Percentiles rank a stretch among this genome's conserved stretches.
Evolutionary conservation across 2,888 invertebrate genomes (phyloP).

Genomic region (Charanyca ferruginea): DNA sequence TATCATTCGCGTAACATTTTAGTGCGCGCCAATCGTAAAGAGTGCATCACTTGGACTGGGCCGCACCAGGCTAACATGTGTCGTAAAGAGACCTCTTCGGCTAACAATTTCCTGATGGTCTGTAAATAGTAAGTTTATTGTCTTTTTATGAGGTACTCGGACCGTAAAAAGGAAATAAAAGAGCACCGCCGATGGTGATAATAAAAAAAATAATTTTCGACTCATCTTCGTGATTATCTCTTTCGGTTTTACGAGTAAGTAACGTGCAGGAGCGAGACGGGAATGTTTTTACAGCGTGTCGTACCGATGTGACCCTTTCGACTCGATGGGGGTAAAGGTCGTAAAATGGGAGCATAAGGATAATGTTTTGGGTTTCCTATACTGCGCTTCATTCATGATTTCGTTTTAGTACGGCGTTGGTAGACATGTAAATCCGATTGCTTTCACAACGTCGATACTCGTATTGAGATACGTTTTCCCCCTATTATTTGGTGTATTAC

Average conservation of each 20-base stretch:
- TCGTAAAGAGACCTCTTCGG: slow-evolving; percentile 91
- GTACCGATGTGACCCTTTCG: slow-evolving; percentile 89
- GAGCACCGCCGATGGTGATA: slow-evolving; percentile 92
- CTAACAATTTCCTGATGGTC: slow-evolving; percentile 92
- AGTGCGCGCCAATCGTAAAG: slow-evolving; percentile 89
- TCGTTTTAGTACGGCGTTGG: slow-evolving; percentile 89
- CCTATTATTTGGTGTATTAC: slow-evolving; percentile 86
- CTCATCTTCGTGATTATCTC: slow-evolving; percentile 90
- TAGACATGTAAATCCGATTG: slow-evolving; percentile 91
- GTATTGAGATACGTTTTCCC: slow-evolving; percentile 79
- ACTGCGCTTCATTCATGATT: slow-evolving; percentile 91
- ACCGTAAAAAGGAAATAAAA: slow-evolving; percentile 92
- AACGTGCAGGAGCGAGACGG: slow-evolving; percentile 80
- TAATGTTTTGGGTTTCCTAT: slow-evolving; percentile 91
- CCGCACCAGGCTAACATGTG: slow-evolving; percentile 87
- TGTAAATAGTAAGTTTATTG: slow-evolving; percentile 92
- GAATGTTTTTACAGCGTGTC: slow-evolving; percentile 86
- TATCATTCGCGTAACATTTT: slow-evolving; percentile 85
- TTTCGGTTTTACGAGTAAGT: slow-evolving; percentile 82
- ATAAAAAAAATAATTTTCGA: slow-evolving; percentile 91
- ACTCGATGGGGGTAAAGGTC: slow-evolving; percentile 91
- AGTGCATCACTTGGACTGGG: slow-evolving; percentile 84
- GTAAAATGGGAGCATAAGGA: slow-evolving; percentile 91
- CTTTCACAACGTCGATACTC: slow-evolving; percentile 85
- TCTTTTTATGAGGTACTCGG: slow-evolving; percentile 92